A percentile compares a stretch with the other conserved stretches of the same genome.
Conservation (phyloP, 2,888 invertebrate species). For the Lithophane leautieri region DNA sequence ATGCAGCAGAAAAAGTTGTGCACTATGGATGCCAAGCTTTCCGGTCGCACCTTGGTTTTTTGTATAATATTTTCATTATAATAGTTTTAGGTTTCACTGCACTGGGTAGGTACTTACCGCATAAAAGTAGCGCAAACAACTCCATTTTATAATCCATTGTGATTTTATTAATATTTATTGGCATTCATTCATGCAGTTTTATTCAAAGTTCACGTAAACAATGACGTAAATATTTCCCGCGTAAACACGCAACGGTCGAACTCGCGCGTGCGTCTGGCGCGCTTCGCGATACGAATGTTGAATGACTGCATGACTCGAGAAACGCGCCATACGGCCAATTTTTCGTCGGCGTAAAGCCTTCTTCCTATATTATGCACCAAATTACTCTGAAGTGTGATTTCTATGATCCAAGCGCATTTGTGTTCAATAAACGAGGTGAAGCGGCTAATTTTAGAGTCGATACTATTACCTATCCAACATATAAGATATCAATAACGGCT, state of each 20-base stretch:
- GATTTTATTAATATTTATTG: conserved; percentile 57
- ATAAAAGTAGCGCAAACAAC: conserved; percentile 80
- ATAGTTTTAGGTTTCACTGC: background rate
- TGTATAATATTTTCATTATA: background rate
- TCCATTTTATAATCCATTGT: conserved; percentile 78
- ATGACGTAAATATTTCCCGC: conserved; percentile 72
- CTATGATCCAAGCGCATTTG: conserved; percentile 16
- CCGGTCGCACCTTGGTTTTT: background rate
- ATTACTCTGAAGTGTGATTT: conserved; percentile 28
- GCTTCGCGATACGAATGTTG: conserved; percentile 83
- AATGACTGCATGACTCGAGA: conserved; percentile 60
- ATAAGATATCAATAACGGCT: background rate
- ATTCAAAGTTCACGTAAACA: conserved; percentile 73
- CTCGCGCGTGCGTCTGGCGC: conserved; percentile 83
- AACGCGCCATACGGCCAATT: conserved; percentile 67
- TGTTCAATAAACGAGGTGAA: conserved; percentile 11
- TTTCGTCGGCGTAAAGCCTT: conserved; percentile 63
- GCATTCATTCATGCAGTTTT: conserved; percentile 62
- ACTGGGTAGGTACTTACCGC: conserved; percentile 81
- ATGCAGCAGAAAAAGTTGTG: background rate
- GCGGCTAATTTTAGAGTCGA: conserved; percentile 4
- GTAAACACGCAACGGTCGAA: conserved; percentile 68
- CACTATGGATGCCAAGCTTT: background rate
- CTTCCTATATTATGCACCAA: conserved; percentile 46
- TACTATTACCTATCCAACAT: background rate